Evolutionary conservation across 2,113 vertebrate species (phyloP), one percentile per base, ranked within the genome.

Genomic region (Tylochromis polylepis): DNA sequence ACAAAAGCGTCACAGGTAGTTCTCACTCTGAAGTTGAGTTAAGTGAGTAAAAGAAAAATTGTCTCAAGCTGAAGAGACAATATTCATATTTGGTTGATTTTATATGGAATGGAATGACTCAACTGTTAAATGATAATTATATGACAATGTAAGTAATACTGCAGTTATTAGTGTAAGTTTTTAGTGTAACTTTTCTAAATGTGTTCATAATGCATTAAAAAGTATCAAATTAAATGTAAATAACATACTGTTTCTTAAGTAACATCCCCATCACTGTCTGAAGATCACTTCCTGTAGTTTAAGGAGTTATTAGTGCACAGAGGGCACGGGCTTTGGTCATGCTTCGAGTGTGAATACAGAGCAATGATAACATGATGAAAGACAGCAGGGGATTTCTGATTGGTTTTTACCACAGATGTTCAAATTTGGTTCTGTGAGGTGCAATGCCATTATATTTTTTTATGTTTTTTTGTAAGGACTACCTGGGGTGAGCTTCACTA

Each of bases 1-100:
- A 43, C 65, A 43, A 12, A 70, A 15, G 0, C 1, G 0, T 70
- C 12, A 1, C 12, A 43, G 38, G 14, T 43, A 4, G 65, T 43
- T 43, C 38, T 9, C 11, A 24, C 38, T 43, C 38, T 43, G n/a
- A 70, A 43, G 36, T 3, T 70, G 22, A 43, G n/a, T 3, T 24
- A 0, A 43, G 65, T 70, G 12, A 70, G 14, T 15, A 24, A 70
- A 70, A 70, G 36, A 43, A 43, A 70, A 0, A 43, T 43, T 4
- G 38, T 2, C 65, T 43, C n/a, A 43, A 0, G 24, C 65, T 15
- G n/a, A 67, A 9, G 62, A 70, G 38, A 10, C n/a, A 70, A 38
- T 0, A 24, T 70, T 43, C 1, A 70, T 14, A 70, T 70, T 43
- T 70, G 65, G n/a, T 14, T 70, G 0, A 43, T 24, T 70, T 70